Evolutionary conservation across 2,888 invertebrate genomes (phyloP), one percentile per base, ranked within the genome.

Genomic region (Pteria penguin): DNA sequence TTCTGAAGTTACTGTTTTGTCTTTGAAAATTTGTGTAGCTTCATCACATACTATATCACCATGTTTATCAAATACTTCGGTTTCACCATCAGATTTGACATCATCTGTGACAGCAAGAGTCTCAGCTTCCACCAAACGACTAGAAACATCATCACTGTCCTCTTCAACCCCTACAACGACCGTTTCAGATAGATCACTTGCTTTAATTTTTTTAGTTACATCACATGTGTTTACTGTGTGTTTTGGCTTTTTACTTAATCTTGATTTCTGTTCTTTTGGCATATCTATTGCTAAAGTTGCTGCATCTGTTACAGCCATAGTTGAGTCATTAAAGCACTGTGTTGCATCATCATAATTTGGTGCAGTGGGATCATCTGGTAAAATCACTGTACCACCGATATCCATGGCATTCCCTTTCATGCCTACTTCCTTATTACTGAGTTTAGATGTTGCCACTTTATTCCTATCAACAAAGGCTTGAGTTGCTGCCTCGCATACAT

Each of bases 281-380:
- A 3, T 24, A 4, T 45, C 52, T 54, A 36, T 54, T 11, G 8
- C 31, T 22, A 22, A 22, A 63, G 45, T 26, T 2, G 58, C 52
- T 58, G 57, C 29, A 14, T 61, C 63, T 29, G 14, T 18, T 33
- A 57, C 36, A 18, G 29, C 27, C n/a, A 26, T 52, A 57, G 73
- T 45, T 22, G 36, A 32, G 60, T 65, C 75, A 27, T 76, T 71
- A 67, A 66, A 36, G 1, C 72, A 63, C 54, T 78, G 75, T 31
- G 78, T 78, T n/a, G 78, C 72, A 55, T 71, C 75, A 70, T 75
- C 78, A 61, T 29, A 11, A 22, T 72, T 58, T 54, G 67, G 67
- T 18, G 67, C 32, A 65, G 71, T 75, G 29, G 45, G 45, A 45
- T 66, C 65, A 26, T 63, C 67, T 36, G 32, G 29, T 11, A 71